phyloP scores from a whole-genome alignment of 2,797 vertebrate species.

The Diplodus sargus region DNA sequence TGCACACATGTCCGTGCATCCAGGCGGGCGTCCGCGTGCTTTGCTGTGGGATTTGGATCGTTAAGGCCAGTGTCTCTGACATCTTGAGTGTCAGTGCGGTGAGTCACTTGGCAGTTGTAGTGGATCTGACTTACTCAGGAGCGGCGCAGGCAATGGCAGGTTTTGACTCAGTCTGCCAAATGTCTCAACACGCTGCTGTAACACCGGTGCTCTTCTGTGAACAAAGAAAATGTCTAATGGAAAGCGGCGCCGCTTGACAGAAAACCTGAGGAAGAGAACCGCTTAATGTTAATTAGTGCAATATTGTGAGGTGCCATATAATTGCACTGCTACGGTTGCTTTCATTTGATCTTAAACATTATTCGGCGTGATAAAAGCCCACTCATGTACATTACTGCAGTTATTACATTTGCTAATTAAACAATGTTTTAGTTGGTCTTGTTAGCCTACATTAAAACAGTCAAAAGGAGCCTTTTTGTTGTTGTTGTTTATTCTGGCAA shows the following conservation, averaged over 20 bases:
- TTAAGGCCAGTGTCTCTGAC: slow-evolving; percentile 53
- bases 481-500: no score
- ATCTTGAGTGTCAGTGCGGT: slow-evolving; percentile 41
- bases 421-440: background rate
- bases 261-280: background rate
- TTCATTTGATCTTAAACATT: slow-evolving; percentile 1
- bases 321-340: background rate
- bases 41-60: slow-evolving; percentile 41
- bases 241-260: background rate
- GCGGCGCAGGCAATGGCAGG: slow-evolving; percentile 14
- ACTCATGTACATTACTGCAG: background rate
- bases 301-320: background rate
- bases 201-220: slow-evolving; percentile 3
- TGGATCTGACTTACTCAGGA: slow-evolving; percentile 35
- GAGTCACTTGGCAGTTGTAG: slow-evolving; percentile 56
- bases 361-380: background rate
- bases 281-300: background rate
- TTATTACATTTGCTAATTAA: background rate
- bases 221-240: background rate
- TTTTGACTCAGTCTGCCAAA: slow-evolving; percentile 43
- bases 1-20: background rate
- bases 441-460: no score
- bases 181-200: slow-evolving; percentile 16
- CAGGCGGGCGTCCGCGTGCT: background rate
- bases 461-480: no score